Base-by-base conservation (phyloP, 2,797 vertebrate species). In the Chromis chromis region DNA sequence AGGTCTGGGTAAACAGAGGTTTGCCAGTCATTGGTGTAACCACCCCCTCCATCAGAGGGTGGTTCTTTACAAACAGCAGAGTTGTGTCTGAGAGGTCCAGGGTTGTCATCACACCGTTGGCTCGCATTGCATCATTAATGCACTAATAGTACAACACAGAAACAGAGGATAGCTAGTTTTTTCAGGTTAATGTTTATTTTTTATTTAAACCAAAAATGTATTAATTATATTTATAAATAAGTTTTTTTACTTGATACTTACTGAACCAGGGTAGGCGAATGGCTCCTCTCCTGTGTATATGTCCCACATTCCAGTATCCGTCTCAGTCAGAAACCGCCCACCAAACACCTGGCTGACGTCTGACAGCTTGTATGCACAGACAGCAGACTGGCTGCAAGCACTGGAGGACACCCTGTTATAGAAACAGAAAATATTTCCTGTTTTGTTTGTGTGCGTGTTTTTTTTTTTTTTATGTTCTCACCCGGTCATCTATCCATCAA, bases 331-430 rank as follows among this genome's bases (percentile, higher is more conserved):
- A 79, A 86, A 70, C 31, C 55, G 62, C 2, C 78, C 81, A 1
- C 12, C 58, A 31, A 79, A 82, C 56, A 84, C 73, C 19, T 42
- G 55, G 8, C 21, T 74, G 66, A 84, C 63, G 44, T 86, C 78
- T 31, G 81, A 81, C 22, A 81, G 65, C 54, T 69, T 83, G 63
- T 86, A 83, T 19, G 69, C 71, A 74, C 84, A 86, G 60, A 86
- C 68, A 25, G 83, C 83, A 40, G 80, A 82, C 33, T 27, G 71
- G 1, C 21, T 63, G 56, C 44, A 74, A 39, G 25, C 44, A 22
- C 27, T 58, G 22, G 48, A 65, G 27, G 65, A 46, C n/a, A 78
- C 63, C 59, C 83, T 82, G 67, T n/a, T 13, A 74, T 1, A 3
- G 11, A 3, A 0, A 21, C 33, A 60, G 8, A 69, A 53, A 36